A percentile compares a stretch with the other conserved stretches of the same genome.
phyloP scores from a whole-genome alignment of 2,888 invertebrate species.

The Drosophila lutescens region DNA sequence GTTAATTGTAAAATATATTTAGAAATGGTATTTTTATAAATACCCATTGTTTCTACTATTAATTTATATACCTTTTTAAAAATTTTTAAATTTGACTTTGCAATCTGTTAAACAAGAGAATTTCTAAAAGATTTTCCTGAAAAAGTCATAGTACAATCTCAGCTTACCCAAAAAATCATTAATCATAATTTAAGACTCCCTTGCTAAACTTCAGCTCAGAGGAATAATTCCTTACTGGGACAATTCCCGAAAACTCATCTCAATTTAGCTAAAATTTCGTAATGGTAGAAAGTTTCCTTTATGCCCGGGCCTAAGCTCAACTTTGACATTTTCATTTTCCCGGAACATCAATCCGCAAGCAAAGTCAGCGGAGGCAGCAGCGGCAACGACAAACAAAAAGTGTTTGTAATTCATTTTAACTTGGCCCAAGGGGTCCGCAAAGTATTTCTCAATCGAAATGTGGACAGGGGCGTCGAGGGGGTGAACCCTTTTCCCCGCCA shows the following conservation, averaged over 20 bases:
- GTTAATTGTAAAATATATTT: no score
- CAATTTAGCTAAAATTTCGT: conserved; percentile 22
- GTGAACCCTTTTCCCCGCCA: conserved; percentile 35
- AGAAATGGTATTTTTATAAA: no score
- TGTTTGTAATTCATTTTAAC: conserved; percentile 78
- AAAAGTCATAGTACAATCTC: background rate
- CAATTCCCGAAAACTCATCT: conserved; percentile 14
- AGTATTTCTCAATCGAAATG: conserved; percentile 43
- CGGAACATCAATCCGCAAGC: conserved; percentile 36
- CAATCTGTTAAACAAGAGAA: background rate
- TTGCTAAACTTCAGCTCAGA: conserved; percentile 1
- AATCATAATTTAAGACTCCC: conserved; percentile 10
- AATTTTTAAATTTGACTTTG: no score
- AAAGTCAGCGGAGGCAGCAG: conserved; percentile 35
- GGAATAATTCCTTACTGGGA: background rate
- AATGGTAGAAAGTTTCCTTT: conserved; percentile 27
- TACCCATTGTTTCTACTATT: no score
- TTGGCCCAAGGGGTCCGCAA: conserved; percentile 56
- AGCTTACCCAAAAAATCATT: background rate
- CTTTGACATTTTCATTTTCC: conserved; percentile 53
- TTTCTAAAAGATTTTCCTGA: background rate
- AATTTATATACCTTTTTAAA: no score
- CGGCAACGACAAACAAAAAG: conserved; percentile 58
- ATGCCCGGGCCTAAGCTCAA: conserved; percentile 31
- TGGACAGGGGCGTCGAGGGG: conserved; percentile 8